phyloP scores from a whole-genome alignment of 2,888 invertebrate genomes.

The Ectemnius cavifrons region DNA sequence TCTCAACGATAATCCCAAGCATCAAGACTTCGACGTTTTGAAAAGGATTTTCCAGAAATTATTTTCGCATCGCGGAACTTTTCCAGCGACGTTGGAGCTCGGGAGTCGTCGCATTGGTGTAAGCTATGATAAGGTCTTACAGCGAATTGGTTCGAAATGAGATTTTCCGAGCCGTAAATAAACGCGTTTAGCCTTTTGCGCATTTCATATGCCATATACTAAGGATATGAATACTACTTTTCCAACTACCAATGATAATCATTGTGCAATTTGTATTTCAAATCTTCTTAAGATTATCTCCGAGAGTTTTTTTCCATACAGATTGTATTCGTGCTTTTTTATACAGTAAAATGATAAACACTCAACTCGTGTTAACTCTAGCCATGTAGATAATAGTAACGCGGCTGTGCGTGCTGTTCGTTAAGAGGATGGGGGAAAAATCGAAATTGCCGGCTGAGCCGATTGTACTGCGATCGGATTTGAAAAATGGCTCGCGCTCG shows the following conservation, averaged over 20 bases:
- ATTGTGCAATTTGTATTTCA: no score
- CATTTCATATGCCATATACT: background rate
- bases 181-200: background rate
- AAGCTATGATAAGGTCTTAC: constrained; percentile 39
- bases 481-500: constrained; percentile 47
- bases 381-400: no score
- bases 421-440: constrained; percentile 2
- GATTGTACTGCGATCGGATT: constrained; percentile 16
- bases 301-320: no score
- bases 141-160: constrained; percentile 34
- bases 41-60: constrained; percentile 42
- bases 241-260: no score
- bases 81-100: constrained; percentile 25
- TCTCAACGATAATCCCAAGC: constrained; percentile 47
- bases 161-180: constrained; percentile 22
- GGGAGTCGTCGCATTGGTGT: constrained; percentile 20
- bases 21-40: constrained; percentile 40
- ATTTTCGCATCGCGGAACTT: constrained; percentile 41
- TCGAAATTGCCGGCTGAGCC: background rate
- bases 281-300: no score
- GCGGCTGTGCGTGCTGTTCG: no score
- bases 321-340: no score
- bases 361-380: no score
- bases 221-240: no score
- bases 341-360: no score